These are phyloP conservation scores for Thaumetopoea pityocampa DNA, from an alignment of 1,140 invertebrate species.

Conservation along the genomic window DNA sequence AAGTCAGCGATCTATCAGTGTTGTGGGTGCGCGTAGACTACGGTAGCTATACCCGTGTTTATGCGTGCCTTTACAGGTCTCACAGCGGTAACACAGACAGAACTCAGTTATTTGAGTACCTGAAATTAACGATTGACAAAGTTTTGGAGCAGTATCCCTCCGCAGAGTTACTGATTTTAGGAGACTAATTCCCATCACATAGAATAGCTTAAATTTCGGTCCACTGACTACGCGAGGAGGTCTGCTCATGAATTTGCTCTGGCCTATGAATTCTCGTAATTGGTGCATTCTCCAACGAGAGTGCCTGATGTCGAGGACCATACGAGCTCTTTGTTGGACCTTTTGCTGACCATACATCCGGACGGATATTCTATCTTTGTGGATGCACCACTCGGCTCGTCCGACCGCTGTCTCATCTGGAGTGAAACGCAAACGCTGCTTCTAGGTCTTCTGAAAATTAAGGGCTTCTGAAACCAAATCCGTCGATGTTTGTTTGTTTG, in stretches of 20 bases:
- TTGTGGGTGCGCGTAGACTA: conserved; percentile 18
- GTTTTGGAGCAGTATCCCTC: conserved; percentile 1
- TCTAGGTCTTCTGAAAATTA: too few relatives aligned
- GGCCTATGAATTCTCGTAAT: too few relatives aligned
- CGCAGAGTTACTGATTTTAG: too few relatives aligned
- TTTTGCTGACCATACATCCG: not conserved
- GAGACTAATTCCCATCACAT: too few relatives aligned
- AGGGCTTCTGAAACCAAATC: too few relatives aligned
- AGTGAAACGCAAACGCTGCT: too few relatives aligned
- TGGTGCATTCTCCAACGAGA: too few relatives aligned
- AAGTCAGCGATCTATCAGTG: conserved; percentile 11
- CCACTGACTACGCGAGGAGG: too few relatives aligned
- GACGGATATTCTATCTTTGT: not conserved
- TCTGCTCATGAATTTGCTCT: too few relatives aligned
- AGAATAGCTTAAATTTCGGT: too few relatives aligned
- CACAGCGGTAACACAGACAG: conserved; percentile 22
- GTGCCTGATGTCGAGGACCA: not conserved
- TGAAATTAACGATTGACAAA: not conserved
- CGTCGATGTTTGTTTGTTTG: too few relatives aligned
- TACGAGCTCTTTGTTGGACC: not conserved
- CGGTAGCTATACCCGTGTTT: conserved; percentile 8
- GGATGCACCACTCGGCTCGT: not conserved
- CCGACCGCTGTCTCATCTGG: not conserved
- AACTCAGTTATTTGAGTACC: conserved; percentile 17
- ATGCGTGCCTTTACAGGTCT: conserved; percentile 19